phyloP scores from a whole-genome alignment of 2,797 vertebrate genomes.

The Cossypha polioptera region DNA sequence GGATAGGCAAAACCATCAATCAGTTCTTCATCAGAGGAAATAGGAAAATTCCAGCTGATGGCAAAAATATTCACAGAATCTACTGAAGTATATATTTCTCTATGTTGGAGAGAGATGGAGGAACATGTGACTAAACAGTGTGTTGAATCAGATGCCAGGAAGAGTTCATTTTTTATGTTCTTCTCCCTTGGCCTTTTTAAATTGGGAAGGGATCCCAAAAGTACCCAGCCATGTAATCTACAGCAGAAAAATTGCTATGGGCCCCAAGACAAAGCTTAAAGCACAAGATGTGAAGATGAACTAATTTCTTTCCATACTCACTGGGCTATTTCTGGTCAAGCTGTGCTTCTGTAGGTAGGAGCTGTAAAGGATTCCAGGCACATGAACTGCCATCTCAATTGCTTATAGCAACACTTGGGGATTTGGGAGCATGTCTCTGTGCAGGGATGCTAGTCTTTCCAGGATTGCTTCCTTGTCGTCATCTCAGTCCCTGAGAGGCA shows the following conservation, averaged over 20 bases:
- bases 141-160: conserved; percentile 14
- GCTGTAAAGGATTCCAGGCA: not conserved
- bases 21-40: not conserved
- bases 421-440: not conserved
- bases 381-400: not conserved
- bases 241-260: conserved; percentile 4
- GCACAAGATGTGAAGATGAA: conserved; percentile 18
- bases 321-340: conserved; percentile 16
- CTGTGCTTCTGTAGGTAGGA: not conserved
- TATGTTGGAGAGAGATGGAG: not conserved
- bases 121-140: not conserved
- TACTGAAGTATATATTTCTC: not conserved
- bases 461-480: not conserved
- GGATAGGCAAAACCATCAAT: not conserved
- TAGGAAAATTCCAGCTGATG: not conserved
- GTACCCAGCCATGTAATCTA: conserved; percentile 22
- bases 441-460: not conserved
- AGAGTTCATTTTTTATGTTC: not conserved
- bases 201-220: conserved; percentile 40
- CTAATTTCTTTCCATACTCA: not conserved
- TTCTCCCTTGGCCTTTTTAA: conserved; percentile 46
- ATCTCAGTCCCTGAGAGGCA: not conserved
- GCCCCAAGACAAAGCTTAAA: conserved; percentile 44
- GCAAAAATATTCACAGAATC: not conserved
- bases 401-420: not conserved